These are phyloP conservation scores for Ceratosolen solmsi DNA, from an alignment of 1,140 invertebrate species.

Conservation along the genomic window DNA sequence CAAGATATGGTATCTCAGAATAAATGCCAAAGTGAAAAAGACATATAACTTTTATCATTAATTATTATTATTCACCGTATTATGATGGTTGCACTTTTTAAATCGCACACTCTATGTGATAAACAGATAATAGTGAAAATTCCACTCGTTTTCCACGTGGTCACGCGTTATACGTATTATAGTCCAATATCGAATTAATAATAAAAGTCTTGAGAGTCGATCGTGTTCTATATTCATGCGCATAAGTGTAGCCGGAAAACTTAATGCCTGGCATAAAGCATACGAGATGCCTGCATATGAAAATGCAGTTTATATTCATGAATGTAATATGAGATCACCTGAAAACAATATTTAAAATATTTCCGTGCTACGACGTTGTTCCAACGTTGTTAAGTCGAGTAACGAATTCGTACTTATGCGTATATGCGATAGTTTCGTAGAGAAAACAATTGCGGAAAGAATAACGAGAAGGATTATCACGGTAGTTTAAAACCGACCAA, in stretches of 20 bases:
- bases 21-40: too few species aligned
- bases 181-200: slow-evolving; percentile 18
- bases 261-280: background rate
- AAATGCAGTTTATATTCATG: slow-evolving; percentile 18
- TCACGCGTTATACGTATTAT: background rate
- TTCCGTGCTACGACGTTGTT: background rate
- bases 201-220: background rate
- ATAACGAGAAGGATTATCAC: too few species aligned
- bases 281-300: background rate
- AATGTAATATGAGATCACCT: slow-evolving; percentile 8
- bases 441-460: background rate
- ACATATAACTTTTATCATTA: background rate
- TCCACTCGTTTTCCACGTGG: background rate
- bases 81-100: background rate
- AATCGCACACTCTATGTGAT: background rate
- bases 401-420: background rate
- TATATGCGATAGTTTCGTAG: background rate
- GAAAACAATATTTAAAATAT: slow-evolving; percentile 8
- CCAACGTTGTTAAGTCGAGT: background rate
- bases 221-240: background rate
- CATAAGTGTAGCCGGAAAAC: background rate
- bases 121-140: background rate
- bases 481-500: too few species aligned
- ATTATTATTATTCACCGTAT: background rate
- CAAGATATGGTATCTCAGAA: too few species aligned